Percentiles rank a stretch among this genome's conserved stretches.
These are phyloP conservation scores for Drosophila algonquin DNA, from an alignment of 2,888 invertebrate species.

Conservation along the genomic window DNA sequence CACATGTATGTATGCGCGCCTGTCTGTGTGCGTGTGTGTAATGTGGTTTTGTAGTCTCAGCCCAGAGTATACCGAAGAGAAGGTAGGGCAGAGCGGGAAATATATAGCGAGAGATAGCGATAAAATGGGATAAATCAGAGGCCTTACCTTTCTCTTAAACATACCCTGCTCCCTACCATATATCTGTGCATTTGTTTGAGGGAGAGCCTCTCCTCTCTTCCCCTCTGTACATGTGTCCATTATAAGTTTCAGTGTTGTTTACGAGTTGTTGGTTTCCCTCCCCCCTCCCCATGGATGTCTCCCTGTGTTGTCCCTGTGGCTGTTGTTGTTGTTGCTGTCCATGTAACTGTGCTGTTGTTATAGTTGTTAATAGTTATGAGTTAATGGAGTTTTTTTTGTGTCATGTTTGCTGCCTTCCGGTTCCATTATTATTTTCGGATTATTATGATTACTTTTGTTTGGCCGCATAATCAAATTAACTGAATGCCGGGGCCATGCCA, in stretches of 20 bases:
- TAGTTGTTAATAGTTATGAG: slow-evolving; percentile 80
- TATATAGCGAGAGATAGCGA: neutral
- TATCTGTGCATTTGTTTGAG: slow-evolving; percentile 29
- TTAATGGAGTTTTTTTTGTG: slow-evolving; percentile 72
- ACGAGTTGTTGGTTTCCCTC: slow-evolving; percentile 64
- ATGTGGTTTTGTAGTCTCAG: slow-evolving; percentile 60
- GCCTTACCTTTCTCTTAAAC: neutral
- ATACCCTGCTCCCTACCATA: slow-evolving; percentile 3
- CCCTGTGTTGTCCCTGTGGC: slow-evolving; percentile 7
- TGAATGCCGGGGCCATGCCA: slow-evolving; percentile 22
- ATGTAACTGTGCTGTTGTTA: slow-evolving; percentile 43
- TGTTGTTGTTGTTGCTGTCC: slow-evolving; percentile 1
- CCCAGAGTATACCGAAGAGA: slow-evolving; percentile 7
- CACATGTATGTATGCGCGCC: slow-evolving; percentile 12
- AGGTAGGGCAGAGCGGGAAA: neutral
- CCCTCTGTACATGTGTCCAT: slow-evolving; percentile 74
- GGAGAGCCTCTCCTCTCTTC: slow-evolving; percentile 4
- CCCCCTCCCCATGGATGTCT: slow-evolving; percentile 19
- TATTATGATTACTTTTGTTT: slow-evolving; percentile 76
- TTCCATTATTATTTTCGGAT: slow-evolving; percentile 77
- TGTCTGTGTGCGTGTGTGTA: slow-evolving; percentile 26
- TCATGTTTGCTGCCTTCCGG: slow-evolving; percentile 48
- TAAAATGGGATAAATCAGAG: neutral
- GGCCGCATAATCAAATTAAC: slow-evolving; percentile 77
- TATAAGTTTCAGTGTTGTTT: slow-evolving; percentile 77